Base-by-base conservation (phyloP, 2,888 invertebrate species). In the Diplazon laetatorius region DNA sequence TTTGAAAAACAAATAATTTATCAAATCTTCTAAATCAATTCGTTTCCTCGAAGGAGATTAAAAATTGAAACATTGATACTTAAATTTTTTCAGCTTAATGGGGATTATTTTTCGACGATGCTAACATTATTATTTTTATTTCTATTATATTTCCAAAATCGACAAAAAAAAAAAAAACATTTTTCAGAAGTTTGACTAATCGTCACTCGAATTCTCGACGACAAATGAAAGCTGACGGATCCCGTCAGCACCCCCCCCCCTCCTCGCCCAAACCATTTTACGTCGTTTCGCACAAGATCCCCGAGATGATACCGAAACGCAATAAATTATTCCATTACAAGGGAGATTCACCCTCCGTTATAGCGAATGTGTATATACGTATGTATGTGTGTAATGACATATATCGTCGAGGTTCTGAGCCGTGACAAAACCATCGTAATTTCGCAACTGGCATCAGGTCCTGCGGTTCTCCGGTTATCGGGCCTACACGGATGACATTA, bases 401-500 rank as follows among this genome's bases (percentile, higher is more conserved):
- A 65, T 66, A 65, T 62, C 65, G 69, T 14, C 8, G 9, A 50
- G 71, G 55, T 71, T 68, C 78, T 78, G 75, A 72, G 79, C 78
- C 72, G 79, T 79, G 75, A 76, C 79, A 75, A 72, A 79, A 79
- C 72, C 75, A 69, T 79, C 75, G 72, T 76, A 75, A 79, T 79
- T 79, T 76, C 72, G 59, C 62, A 55, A 71, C 72, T 25, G 39
- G 75, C 75, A 72, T 79, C 63, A 69, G 72, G 71, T 76, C 69
- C 57, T 79, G 79, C 69, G 75, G 70, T 78, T 37, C 72, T 39
- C n/a, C 63, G 63, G 75, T 79, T 79, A 79, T 79, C 76, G 79
- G 79, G n/a, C n/a, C 72, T 79, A 79, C 79, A 75, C n/a, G n/a
- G 75, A 79, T 75, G 79, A 68, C 69, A 76, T 79, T 79, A 76